Evolutionary conservation across 2,113 vertebrate genomes (phyloP), one percentile per base, ranked within the genome.

Genomic region (Agapornis roseicollis): DNA sequence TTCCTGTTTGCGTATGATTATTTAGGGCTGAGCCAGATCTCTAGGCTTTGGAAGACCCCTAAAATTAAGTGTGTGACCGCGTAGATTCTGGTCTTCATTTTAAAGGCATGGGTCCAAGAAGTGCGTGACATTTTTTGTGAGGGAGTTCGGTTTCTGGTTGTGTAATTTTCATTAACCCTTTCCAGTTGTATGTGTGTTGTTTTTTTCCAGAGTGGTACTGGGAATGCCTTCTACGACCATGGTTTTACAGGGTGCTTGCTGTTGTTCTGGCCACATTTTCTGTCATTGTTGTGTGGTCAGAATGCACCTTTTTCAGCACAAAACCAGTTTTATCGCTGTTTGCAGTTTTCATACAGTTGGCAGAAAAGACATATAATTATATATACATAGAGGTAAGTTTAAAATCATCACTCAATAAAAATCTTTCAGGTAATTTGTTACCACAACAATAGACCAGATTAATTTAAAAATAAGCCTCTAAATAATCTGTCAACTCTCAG

Each of bases 241-340:
- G 98, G 97, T 98, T 98, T 97, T 98, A 98, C 85, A 98, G 98
- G 73, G 96, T 98, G 73, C 97, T 99, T 95, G 98, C 99, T 4
- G 88, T 99, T 94, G 78, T 98, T 58, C 96, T 99, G 94, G 98
- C 98, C 25, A 86, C 97, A 0, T 98, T 99, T 88, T 99, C 99
- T 3, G 97, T 98, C 87, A 97, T 98, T 33, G 99, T 99, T n/a
- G 99, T 99, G 49, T 99, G 99, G 99, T 99, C 99, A 7, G 99
- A 99, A 84, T 99, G 99, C 96, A 99, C 99, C 0, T 99, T 99
- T 98, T 99, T 99, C 97, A 99, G 99, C 97, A 99, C 99, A 31
- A 97, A 86, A 5, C 99, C 99, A 1, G 98, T 99, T 95, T 97
- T 99, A 11, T 99, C 99, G 0, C 98, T 99, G 53, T 99, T 99